Base-by-base conservation (phyloP, 2,113 vertebrate species). In the Scomber colias region DNA sequence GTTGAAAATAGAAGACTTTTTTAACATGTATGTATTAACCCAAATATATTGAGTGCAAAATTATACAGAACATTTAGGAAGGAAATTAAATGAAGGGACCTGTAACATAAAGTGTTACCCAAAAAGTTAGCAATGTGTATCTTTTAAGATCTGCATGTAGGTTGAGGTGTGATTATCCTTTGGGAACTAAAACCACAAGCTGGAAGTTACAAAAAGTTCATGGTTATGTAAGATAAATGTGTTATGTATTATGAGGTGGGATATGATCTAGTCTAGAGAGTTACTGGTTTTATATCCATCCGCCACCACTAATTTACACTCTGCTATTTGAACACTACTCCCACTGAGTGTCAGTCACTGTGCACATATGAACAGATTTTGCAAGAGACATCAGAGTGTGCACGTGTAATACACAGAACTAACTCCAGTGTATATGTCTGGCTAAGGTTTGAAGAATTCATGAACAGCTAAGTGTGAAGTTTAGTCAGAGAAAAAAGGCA, bases 401-500 rank as follows among this genome's bases (percentile, higher is more conserved):
- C 9, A 40, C 9, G 35, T 40, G 35, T 40, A 40, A 40, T 54
- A 19, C 31, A 63, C 27, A 55, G 16, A 57, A 27, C 17, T 80
- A 27, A 46, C 31, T 61, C 51, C 9, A 40, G 7, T 40, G 35
- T 24, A 56, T 30, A 73, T 21, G 44, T 10, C 11, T 13, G 46
- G 17, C 40, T 11, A 51, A 3, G 24, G 60, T 73, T 45, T 70
- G 66, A 71, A 64, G 40, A 71, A 77, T 62, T 73, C 24, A 76
- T 67, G 56, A 59, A 67, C 49, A 71, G 68, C 54, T 62, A 72
- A 63, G 27, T 50, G 76, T 46, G 12, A 27, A 17, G 17, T 61
- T 78, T 13, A 62, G 56, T n/a, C 19, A 24, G 30, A 63, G 12
- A 72, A 65, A 71, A 78, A 77, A 69, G 21, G 11, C 45, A 65